Base-by-base conservation (phyloP, 2,797 vertebrate genomes). In the Manis crassicaudata region DNA sequence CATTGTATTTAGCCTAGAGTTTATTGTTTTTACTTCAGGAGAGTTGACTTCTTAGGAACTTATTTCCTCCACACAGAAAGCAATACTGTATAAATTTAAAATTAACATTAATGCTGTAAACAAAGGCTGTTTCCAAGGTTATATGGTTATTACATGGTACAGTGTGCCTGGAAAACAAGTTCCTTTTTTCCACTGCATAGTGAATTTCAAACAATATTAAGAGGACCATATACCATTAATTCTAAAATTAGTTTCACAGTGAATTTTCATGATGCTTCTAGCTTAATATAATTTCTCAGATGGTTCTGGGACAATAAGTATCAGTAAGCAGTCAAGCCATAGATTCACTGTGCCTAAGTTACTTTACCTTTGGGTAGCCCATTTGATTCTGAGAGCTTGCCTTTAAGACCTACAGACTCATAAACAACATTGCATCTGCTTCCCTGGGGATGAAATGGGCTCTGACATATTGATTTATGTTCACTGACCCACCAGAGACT, bases 161-260 rank as follows among this genome's bases (percentile, higher is more conserved):
- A 73, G 6, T 85, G 11, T 82, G 12, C 7, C 16, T 5, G 90
- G 12, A 67, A 87, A 90, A 65, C 13, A 35, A 65, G 27, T 70
- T 90, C 1, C 68, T 81, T 40, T 40, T 88, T 86, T 65, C 27
- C 6, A 77, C n/a, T 87, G 46, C 27, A 32, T 13, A 88, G 65
- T 37, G 9, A 43, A 82, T 90, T 93, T 77, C 27, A 93, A 83
- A 62, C n/a, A 87, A 75, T 23, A 63, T 25, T 86, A 90, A 65
- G 23, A 65, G 10, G 1, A 52, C 67, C 80, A 40, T n/a, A 72
- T 18, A 62, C 4, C 13, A 88, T 73, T 90, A 40, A 20, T 83
- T 32, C 10, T 73, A 84, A 90, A 56, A 83, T 88, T 14, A 80
- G 11, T 58, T 84, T 91, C 52, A 37, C 16, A 52, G 9, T 35